phyloP scores from a whole-genome alignment of 2,797 vertebrate species.

The Characodon lateralis region DNA sequence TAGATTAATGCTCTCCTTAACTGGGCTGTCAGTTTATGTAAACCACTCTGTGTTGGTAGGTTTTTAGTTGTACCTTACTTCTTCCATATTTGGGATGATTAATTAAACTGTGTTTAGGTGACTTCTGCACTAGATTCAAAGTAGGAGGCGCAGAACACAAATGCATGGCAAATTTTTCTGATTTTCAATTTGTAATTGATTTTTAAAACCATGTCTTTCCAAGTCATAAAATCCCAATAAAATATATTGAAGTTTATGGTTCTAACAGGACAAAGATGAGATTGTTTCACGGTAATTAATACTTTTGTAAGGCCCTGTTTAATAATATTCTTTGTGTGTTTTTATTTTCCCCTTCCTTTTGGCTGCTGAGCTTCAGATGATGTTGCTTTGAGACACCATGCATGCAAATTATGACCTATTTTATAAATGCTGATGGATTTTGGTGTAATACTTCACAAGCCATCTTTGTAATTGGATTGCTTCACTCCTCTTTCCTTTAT shows the following conservation, averaged over 20 bases:
- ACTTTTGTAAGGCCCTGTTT: background rate
- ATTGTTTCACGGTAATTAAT: background rate
- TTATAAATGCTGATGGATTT: slow-evolving; percentile 19
- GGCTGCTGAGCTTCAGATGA: background rate
- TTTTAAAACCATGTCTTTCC: background rate
- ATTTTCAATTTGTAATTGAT: background rate
- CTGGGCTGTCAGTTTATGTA: background rate
- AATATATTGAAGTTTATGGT: background rate
- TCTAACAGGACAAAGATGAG: background rate
- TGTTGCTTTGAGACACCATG: background rate
- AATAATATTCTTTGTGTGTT: background rate
- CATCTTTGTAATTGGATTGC: slow-evolving; percentile 33
- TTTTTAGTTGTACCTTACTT: background rate
- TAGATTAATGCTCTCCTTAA: background rate
- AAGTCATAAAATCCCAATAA: background rate
- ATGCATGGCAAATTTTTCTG: background rate
- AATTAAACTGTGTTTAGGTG: too few species aligned
- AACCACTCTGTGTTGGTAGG: background rate
- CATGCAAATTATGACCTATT: slow-evolving; percentile 2
- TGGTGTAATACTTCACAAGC: slow-evolving; percentile 4
- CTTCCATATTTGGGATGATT: background rate
- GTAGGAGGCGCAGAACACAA: background rate
- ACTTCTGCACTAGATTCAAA: too few species aligned
- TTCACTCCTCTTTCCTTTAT: slow-evolving; percentile 42
- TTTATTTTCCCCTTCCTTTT: background rate